A percentile compares a stretch with the other conserved stretches of the same genome.
Conservation (phyloP, 2,888 invertebrate species). For the Folsomia manolachei region DNA sequence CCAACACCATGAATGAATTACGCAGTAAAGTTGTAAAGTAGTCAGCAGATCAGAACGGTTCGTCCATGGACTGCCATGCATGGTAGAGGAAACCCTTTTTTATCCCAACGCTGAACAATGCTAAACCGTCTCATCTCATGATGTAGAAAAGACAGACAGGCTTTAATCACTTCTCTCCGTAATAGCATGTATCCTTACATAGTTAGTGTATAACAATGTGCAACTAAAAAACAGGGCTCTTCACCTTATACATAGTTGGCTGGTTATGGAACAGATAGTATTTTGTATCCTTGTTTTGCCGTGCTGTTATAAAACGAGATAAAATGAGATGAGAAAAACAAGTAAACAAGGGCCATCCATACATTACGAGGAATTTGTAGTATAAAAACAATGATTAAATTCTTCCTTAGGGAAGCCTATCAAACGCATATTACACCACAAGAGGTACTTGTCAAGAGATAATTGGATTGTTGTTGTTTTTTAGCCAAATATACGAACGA, state of each 20-base stretch:
- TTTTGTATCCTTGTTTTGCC: neutral
- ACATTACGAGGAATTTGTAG: too few relatives aligned
- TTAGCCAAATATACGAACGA: too few relatives aligned
- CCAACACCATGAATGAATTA: neutral
- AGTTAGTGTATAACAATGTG: neutral
- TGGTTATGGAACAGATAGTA: neutral
- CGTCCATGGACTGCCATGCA: neutral
- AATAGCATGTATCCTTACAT: too few relatives aligned
- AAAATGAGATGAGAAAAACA: neutral
- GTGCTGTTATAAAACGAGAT: neutral
- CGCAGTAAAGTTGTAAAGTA: neutral
- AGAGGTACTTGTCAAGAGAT: too few relatives aligned
- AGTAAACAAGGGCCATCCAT: slow-evolving; percentile 4
- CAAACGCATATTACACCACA: too few relatives aligned
- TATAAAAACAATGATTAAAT: too few relatives aligned
- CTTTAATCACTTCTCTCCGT: too few relatives aligned
- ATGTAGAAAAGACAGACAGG: neutral
- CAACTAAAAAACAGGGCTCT: neutral
- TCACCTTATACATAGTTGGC: too few relatives aligned
- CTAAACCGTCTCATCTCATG: neutral
- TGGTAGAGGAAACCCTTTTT: too few relatives aligned
- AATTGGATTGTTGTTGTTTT: too few relatives aligned
- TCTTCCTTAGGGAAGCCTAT: too few relatives aligned
- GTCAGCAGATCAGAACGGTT: neutral
- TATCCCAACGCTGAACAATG: too few relatives aligned